phyloP scores from a whole-genome alignment of 2,888 invertebrate genomes.

The Drosophila fungiperda region DNA sequence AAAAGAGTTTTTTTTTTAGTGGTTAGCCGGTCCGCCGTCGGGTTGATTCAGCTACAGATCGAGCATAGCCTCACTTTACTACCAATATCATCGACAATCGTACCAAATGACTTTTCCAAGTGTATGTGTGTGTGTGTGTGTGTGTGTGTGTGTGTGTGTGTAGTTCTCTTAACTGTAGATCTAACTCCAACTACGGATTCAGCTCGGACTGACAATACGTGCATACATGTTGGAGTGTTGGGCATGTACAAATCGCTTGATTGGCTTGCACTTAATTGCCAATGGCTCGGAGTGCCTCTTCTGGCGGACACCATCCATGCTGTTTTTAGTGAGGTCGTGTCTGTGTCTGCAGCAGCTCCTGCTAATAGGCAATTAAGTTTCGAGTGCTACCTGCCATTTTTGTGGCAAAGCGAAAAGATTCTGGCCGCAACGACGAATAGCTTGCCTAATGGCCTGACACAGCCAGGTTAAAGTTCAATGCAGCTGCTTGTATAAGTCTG shows the following conservation, averaged over 20 bases:
- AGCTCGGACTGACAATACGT: slow-evolving; percentile 20
- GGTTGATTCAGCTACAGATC: slow-evolving; percentile 16
- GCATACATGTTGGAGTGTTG: slow-evolving; percentile 62
- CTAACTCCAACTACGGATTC: slow-evolving; percentile 7
- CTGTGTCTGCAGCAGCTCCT: slow-evolving; percentile 66
- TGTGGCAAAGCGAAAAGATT: slow-evolving; percentile 47
- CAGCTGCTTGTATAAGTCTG: slow-evolving; percentile 4
- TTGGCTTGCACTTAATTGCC: slow-evolving; percentile 80
- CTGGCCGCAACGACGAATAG: slow-evolving; percentile 26
- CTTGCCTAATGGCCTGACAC: slow-evolving; percentile 56
- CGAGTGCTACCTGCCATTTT: slow-evolving; percentile 77
- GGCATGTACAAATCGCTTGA: slow-evolving; percentile 78
- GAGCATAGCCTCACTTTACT: slow-evolving; percentile 27
- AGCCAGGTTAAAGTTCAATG: slow-evolving; percentile 61
- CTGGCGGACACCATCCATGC: slow-evolving; percentile 22
- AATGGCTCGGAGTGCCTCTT: slow-evolving; percentile 66
- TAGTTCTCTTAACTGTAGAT: slow-evolving; percentile 14
- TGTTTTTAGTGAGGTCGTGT: slow-evolving; percentile 68
- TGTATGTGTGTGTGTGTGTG: not conserved
- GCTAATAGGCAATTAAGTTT: slow-evolving; percentile 77
- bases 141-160: not conserved
- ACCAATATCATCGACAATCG: slow-evolving; percentile 55
- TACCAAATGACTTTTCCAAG: slow-evolving; percentile 57
- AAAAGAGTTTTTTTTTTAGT: slow-evolving; percentile 57
- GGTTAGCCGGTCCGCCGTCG: slow-evolving; percentile 59